phyloP scores from a whole-genome alignment of 2,797 vertebrate species.

The Manis pentadactyla region DNA sequence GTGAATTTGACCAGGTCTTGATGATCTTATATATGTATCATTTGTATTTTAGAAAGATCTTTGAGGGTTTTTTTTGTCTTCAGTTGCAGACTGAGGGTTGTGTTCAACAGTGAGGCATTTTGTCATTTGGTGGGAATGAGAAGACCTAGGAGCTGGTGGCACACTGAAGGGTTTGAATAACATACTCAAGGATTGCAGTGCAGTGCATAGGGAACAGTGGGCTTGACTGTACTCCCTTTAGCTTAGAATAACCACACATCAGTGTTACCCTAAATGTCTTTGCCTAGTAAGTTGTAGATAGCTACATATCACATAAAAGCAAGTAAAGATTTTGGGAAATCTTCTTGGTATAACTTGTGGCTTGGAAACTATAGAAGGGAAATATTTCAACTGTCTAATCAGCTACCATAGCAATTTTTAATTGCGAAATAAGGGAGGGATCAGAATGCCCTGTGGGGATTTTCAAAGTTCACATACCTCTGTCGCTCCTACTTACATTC shows the following conservation, averaged over 20 bases:
- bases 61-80: neutral
- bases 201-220: accelerated
- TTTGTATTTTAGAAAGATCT: slow-evolving; percentile 31
- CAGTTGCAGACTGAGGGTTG: neutral
- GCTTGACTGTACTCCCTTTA: neutral
- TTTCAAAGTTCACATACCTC: neutral
- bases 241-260: neutral
- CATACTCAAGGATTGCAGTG: neutral
- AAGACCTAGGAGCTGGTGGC: neutral
- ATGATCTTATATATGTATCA: neutral
- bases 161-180: neutral
- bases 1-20: neutral
- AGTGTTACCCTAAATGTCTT: neutral
- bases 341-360: neutral
- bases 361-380: neutral
- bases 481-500: neutral
- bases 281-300: neutral
- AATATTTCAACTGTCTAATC: neutral
- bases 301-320: neutral
- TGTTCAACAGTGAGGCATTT: neutral
- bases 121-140: neutral
- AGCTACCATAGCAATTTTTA: neutral
- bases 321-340: neutral
- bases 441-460: neutral
- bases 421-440: neutral